Evolutionary conservation across 2,113 vertebrate genomes (phyloP), one percentile per base, ranked within the genome.

Genomic region (Notechis scutatus): DNA sequence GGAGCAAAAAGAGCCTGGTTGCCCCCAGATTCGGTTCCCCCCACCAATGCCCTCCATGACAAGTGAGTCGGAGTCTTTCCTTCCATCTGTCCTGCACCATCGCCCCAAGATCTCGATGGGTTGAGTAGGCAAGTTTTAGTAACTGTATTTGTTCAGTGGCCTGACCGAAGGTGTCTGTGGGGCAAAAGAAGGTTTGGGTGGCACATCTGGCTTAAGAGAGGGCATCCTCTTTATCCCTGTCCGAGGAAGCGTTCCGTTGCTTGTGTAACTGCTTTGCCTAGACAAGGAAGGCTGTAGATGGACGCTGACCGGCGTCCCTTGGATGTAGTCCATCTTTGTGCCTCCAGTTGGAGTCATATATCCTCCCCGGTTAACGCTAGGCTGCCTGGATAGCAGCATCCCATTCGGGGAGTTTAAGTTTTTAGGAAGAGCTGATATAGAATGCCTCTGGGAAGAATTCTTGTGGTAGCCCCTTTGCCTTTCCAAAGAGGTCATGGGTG

Each of bases 121-220:
- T 88, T 96, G 97, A 97, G 97, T 96, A 96, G 95, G 94, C 88
- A 90, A 91, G 97, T 97, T 96, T 95, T 98, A 99, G 97, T 99
- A 99, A 95, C 98, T 99, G 97, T 99, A 99, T 97, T 99, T 99
- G 97, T 99, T 99, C 95, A 99, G 98, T 94, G 98, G 98, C 97
- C 99, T 98, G 97, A 99, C 98, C 92, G 99, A 98, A 11, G 99
- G 97, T 87, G 98, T 99, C 94, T 99, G 99, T 96, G 98, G 99
- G 94, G 98, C 97, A 85, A 99, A 99, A 6, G 98, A 99, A 94
- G 99, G 99, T 98, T 99, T 99, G 95, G 99, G 99, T 95, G 99
- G 99, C 97, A 99, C 98, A 0, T 99, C 99, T 0, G 99, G 99
- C 97, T 99, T 99, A 98, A 99, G 96, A 92, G 99, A 99, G 90